Conservation (phyloP, 1,140 invertebrate genomes). For the Theocolax elegans region DNA sequence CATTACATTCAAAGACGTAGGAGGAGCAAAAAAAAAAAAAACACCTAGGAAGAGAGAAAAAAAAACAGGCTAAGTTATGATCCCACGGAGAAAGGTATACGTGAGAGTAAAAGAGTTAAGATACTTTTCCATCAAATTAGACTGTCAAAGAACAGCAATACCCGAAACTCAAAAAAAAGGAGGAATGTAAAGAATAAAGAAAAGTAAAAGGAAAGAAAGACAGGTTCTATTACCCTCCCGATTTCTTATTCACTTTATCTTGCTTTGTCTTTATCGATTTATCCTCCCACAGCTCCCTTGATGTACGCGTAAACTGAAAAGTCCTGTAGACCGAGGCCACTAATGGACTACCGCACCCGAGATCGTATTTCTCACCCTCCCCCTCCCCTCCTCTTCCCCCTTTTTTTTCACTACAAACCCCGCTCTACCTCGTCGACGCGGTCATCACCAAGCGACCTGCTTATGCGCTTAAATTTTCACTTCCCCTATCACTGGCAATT, state of each 20-base stretch:
- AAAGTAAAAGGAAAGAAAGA: too few species aligned
- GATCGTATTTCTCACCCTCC: constrained; percentile 41
- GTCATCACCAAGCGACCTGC: background rate
- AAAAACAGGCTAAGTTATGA: too few species aligned
- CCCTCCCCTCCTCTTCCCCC: background rate
- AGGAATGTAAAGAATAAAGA: too few species aligned
- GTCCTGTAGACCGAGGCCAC: constrained; percentile 37
- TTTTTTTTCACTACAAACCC: too few species aligned
- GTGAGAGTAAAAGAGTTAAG: background rate
- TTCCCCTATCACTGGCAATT: background rate
- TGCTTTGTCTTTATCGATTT: constrained; percentile 40
- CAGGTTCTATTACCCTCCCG: too few species aligned
- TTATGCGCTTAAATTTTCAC: constrained; percentile 16
- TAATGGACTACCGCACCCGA: constrained; percentile 48
- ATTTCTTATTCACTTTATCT: constrained; percentile 30
- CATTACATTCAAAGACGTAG: too few species aligned
- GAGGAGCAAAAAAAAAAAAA: too few species aligned
- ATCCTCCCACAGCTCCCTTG: constrained; percentile 9
- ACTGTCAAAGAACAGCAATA: too few species aligned
- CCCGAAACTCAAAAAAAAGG: too few species aligned
- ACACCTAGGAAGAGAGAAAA: too few species aligned
- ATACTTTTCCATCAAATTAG: background rate
- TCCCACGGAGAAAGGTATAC: too few species aligned
- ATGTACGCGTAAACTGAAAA: constrained; percentile 46
- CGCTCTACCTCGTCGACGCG: background rate